Conservation (phyloP, 2,797 vertebrate species). For the Pangasius macronema region DNA sequence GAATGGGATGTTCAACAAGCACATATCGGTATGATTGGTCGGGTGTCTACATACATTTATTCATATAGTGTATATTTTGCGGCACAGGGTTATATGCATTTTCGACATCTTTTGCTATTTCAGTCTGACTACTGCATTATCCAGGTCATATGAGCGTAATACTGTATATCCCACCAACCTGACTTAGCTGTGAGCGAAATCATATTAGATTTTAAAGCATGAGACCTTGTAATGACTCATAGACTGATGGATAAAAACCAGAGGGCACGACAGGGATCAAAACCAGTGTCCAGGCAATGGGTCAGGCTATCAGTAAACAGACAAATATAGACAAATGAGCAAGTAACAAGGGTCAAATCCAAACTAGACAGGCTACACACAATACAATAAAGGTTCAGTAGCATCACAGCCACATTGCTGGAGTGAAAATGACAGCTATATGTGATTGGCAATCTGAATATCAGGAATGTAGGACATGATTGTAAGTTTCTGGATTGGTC, state of each 20-base stretch:
- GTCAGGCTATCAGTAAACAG: background rate
- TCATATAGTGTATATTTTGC: background rate
- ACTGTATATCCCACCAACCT: background rate
- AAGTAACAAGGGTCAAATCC: background rate
- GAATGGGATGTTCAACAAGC: background rate
- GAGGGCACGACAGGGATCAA: background rate
- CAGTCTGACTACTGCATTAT: background rate
- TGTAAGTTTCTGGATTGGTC: background rate
- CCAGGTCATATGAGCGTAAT: background rate
- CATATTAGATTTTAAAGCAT: constrained; percentile 1
- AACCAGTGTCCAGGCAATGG: background rate
- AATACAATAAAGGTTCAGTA: background rate
- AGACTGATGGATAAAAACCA: background rate
- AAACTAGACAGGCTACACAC: background rate
- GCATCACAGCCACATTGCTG: background rate
- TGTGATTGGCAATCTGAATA: background rate
- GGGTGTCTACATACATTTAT: background rate
- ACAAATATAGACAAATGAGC: background rate
- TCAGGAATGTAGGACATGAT: background rate
- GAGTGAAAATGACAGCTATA: background rate
- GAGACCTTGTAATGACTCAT: background rate
- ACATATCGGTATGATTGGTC: background rate
- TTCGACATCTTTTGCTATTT: background rate
- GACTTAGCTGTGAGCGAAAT: background rate
- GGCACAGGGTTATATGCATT: background rate